Base-by-base conservation (phyloP, 2,888 invertebrate species). In the Brenthis hecate region DNA sequence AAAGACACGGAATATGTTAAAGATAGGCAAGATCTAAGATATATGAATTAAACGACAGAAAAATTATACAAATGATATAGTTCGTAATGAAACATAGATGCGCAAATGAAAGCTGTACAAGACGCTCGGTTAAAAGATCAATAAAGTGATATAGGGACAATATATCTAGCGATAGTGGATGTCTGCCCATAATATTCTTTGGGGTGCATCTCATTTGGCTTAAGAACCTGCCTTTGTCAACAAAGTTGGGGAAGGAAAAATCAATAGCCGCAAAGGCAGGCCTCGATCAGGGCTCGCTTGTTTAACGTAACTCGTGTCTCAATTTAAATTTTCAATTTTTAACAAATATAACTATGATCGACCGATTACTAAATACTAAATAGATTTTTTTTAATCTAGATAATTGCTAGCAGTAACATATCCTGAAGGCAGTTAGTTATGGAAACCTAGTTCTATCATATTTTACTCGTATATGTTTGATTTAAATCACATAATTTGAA, bases 171-270 rank as follows among this genome's bases (percentile, higher is more conserved):
- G 76, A 78, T 79, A 80, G 79, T 80, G 91, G 84, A 91, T 91
- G 92, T 91, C 92, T 91, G 92, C 88, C 92, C 91, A 90, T 92
- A 92, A 92, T 92, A 92, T 92, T 91, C 91, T 92, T 92, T 91
- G 87, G 92, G 92, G 92, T 92, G 92, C 92, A 92, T 92, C 92
- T 92, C 92, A 92, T 92, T 92, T 92, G 89, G 90, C 87, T 88
- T 91, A 92, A 92, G 92, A 92, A 92, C 92, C 89, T 88, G 90
- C 91, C 92, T 92, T 91, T 92, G 92, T 92, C 92, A 92, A 92
- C 92, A 92, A 88, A 87, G 84, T 87, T 87, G 87, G 91, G 91
- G 92, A 87, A 81, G 84, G 85, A 86, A 92, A 91, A 92, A 92
- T 92, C 92, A 90, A 92, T 92, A 91, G 83, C 88, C 88, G 81